Percentiles rank a stretch among this genome's conserved stretches.
These are phyloP conservation scores for Hemichromis elongatus DNA, from an alignment of 2,113 vertebrate genomes.

Conservation along the genomic window DNA sequence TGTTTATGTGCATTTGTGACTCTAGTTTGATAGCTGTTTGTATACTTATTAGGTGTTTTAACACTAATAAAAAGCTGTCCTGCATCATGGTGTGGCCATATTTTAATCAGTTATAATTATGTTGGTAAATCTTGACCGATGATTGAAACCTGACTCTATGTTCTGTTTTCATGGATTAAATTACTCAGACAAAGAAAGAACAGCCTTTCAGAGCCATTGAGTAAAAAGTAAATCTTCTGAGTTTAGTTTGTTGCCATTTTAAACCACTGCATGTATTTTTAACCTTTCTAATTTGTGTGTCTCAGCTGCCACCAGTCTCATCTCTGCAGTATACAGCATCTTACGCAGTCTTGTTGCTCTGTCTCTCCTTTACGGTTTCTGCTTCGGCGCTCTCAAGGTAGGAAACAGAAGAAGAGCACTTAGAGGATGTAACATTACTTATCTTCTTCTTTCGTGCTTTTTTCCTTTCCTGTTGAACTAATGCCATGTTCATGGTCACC, in stretches of 20 bases:
- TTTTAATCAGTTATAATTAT: not conserved
- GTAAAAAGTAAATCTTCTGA: not conserved
- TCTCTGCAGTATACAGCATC: slow-evolving; percentile 85
- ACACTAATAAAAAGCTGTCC: too few species aligned
- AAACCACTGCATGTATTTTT: not conserved
- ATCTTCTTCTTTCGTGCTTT: not conserved
- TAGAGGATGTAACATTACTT: not conserved
- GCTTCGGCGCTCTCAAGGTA: slow-evolving; percentile 92
- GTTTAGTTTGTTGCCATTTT: not conserved
- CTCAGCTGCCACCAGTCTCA: slow-evolving; percentile 85
- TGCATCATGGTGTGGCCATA: not conserved
- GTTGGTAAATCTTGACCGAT: not conserved
- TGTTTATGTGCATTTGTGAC: not conserved
- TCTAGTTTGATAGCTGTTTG: too few species aligned
- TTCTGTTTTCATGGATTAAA: not conserved
- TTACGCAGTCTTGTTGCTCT: slow-evolving; percentile 79
- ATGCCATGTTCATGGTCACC: not conserved
- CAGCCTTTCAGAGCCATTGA: not conserved
- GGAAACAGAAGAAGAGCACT: not conserved
- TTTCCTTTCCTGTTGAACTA: not conserved
- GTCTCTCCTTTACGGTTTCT: slow-evolving; percentile 83
- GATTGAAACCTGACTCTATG: not conserved
- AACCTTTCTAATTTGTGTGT: not conserved
- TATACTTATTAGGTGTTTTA: too few species aligned
- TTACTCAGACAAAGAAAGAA: not conserved